phyloP scores from a whole-genome alignment of 2,113 vertebrate genomes.

The Alexandromys fortis region DNA sequence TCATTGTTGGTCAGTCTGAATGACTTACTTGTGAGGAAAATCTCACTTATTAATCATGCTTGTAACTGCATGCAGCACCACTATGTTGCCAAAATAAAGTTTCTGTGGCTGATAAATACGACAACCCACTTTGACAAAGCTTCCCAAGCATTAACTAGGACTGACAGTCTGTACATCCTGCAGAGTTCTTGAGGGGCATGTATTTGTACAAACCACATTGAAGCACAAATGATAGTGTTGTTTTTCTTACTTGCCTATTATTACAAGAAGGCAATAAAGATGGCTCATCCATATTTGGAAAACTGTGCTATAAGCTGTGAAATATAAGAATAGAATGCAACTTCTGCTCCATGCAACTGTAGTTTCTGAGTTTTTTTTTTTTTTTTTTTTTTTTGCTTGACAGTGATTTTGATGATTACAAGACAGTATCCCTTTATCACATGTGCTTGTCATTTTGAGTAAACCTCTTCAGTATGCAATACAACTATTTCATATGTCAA shows the following conservation, averaged over 20 bases:
- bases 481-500: background rate
- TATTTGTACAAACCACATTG: background rate
- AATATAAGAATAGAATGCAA: background rate
- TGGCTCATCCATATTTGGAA: background rate
- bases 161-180: background rate
- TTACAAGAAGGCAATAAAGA: background rate
- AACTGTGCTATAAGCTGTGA: background rate
- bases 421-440: background rate
- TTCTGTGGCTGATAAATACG: background rate
- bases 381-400: background rate
- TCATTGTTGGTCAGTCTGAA: background rate
- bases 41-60: background rate
- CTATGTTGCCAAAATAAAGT: background rate
- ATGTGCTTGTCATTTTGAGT: background rate
- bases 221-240: background rate
- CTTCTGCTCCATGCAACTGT: background rate
- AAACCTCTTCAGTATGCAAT: background rate
- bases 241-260: background rate
- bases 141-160: background rate
- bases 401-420: background rate
- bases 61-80: background rate
- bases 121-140: background rate
- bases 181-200: background rate
- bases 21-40: background rate
- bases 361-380: background rate